A percentile compares a stretch with the other conserved stretches of the same genome.
These are phyloP conservation scores for Penelope pileata DNA, from an alignment of 2,113 vertebrate species.

Conservation along the genomic window DNA sequence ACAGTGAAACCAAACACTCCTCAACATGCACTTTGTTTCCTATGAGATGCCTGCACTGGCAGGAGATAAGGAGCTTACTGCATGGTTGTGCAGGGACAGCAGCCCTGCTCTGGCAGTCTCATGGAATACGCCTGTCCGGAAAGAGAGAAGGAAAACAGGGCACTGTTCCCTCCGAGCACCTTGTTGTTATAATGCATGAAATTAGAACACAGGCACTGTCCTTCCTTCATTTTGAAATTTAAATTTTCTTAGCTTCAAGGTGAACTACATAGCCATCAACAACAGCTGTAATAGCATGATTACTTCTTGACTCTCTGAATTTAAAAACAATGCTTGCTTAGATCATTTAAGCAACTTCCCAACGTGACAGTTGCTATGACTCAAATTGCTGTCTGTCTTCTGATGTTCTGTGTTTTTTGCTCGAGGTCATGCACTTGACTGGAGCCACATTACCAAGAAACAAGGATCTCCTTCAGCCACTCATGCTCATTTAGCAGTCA, in stretches of 20 bases:
- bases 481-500: not conserved
- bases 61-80: not conserved
- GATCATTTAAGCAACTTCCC: not conserved
- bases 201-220: not conserved
- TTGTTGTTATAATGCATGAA: not conserved
- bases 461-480: not conserved
- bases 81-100: not conserved
- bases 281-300: not conserved
- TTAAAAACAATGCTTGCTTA: not conserved
- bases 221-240: not conserved
- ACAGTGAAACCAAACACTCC: not conserved
- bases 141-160: not conserved
- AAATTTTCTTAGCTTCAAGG: not conserved
- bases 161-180: not conserved
- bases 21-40: not conserved
- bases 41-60: fast-evolving
- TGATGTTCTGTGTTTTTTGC: not conserved
- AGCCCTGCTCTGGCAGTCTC: not conserved
- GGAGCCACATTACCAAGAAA: not conserved
- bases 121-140: not conserved
- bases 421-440: not conserved
- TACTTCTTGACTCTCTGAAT: not conserved
- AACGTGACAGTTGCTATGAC: not conserved
- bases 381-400: not conserved
- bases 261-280: not conserved